Base-by-base conservation (phyloP, 2,888 invertebrate species). In the Lycaena phlaeas region DNA sequence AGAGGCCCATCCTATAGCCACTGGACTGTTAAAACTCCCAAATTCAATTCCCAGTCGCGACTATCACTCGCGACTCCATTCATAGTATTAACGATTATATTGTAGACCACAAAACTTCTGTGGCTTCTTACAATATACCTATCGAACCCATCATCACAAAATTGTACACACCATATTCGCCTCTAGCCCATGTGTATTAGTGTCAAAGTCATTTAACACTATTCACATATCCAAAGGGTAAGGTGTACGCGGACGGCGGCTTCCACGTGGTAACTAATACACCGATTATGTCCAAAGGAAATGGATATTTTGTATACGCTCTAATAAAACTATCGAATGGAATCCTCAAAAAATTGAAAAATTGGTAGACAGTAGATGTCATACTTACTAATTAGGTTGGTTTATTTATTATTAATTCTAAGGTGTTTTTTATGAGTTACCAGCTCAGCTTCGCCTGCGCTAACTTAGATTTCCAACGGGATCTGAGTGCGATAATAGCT, bases 91-190 rank as follows among this genome's bases (percentile, higher is more conserved):
- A 5, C 18, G 5, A 12, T 14, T 31, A 31, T 10, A 34, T 34
- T 34, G 22, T 34, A 22, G 34, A 34, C 34, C 34, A 18, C 34
- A 34, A 12, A 11, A 34, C 34, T 34, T 34, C 9, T 34, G 18
- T 11, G 18, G 34, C 34, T 34, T 34, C 34, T 10, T 34, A 22
- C 12, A 4, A 9, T 7, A 5, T 4, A 11, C 34, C 12, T 12
- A 18, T 9, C 7, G 5, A 3, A 9, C 18, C 17, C 30, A 12
- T 34, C 17, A 22, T 2, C 1, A 11, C 7, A 0, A 34, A 18
- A 34, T 11, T 9, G 5, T 34, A 34, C 34, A 34, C 11, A 4
- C 2, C 18, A 34, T 12, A 12, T 9, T 34, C 7, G 12, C 22
- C 9, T 18, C 22, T 34, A 34, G 9, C 2, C 6, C 9, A n/a